These are phyloP conservation scores for Steatornis caripensis DNA, from an alignment of 2,113 vertebrate species.

Conservation along the genomic window DNA sequence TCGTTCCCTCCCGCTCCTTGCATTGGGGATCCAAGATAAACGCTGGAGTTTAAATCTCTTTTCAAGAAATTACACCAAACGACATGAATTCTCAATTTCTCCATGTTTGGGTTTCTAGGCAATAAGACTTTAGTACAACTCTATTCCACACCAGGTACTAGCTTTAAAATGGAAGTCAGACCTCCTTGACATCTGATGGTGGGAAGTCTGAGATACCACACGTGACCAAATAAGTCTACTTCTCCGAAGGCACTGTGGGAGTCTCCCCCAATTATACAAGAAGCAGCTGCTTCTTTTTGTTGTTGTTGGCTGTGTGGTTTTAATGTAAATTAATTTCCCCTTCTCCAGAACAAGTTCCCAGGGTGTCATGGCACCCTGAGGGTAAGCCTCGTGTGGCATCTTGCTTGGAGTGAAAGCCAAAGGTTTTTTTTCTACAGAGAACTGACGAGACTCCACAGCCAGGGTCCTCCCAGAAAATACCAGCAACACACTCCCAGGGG, in stretches of 20 bases:
- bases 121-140: conserved; percentile 14
- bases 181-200: not conserved
- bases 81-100: not conserved
- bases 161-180: conserved; percentile 57
- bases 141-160: not conserved
- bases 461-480: not conserved
- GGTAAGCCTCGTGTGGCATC: not conserved
- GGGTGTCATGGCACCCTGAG: not conserved
- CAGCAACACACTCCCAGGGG: not conserved
- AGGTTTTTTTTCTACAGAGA: not conserved
- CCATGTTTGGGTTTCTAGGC: conserved; percentile 48
- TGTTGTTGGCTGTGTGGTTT: not conserved
- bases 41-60: conserved; percentile 33
- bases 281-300: not conserved
- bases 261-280: not conserved
- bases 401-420: not conserved
- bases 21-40: conserved; percentile 38
- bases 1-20: not conserved
- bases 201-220: conserved; percentile 25
- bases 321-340: not conserved
- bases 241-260: not conserved
- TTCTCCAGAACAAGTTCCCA: not conserved
- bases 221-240: conserved; percentile 12
- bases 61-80: conserved; percentile 31
- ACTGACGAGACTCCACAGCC: not conserved